Conservation (phyloP, 2,888 invertebrate genomes). For the Drosophila hawaiiensis region DNA sequence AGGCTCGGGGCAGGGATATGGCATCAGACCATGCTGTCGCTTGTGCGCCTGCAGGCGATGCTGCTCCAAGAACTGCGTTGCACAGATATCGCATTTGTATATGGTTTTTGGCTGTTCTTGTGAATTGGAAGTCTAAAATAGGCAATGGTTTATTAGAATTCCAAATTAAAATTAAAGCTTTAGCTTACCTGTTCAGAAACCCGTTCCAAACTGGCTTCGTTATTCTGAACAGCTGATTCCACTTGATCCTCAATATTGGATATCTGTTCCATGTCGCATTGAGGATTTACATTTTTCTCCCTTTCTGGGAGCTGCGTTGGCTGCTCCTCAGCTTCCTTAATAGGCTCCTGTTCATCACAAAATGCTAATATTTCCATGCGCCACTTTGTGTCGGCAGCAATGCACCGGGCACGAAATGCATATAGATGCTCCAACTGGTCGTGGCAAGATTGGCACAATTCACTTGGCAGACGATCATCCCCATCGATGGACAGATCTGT, state of each 20-base stretch:
- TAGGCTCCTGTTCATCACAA: slow-evolving; percentile 5
- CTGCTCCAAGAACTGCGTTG: slow-evolving; percentile 45
- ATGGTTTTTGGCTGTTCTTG: slow-evolving; percentile 18
- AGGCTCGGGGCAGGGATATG: slow-evolving; percentile 48
- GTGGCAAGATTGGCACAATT: slow-evolving; percentile 50
- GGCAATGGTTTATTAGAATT: not conserved
- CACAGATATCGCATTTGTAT: slow-evolving; percentile 48
- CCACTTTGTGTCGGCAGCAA: slow-evolving; percentile 56
- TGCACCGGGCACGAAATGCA: slow-evolving; percentile 55
- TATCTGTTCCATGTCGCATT: not conserved
- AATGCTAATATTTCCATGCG: slow-evolving; percentile 57
- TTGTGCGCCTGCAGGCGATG: slow-evolving; percentile 50
- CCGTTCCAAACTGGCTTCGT: not conserved
- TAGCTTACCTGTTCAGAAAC: slow-evolving; percentile 14
- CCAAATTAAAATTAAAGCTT: not conserved
- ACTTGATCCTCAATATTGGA: not conserved
- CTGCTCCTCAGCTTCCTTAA: not conserved
- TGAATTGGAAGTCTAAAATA: not conserved
- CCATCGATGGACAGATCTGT: slow-evolving; percentile 56
- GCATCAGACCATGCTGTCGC: slow-evolving; percentile 47
- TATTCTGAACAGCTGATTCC: not conserved
- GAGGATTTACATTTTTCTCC: not conserved
- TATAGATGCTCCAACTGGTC: slow-evolving; percentile 48
- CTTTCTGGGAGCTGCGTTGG: not conserved
- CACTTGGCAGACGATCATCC: slow-evolving; percentile 49